These are phyloP conservation scores for Tachystola acroxantha DNA, from an alignment of 2,888 invertebrate species.

Conservation along the genomic window DNA sequence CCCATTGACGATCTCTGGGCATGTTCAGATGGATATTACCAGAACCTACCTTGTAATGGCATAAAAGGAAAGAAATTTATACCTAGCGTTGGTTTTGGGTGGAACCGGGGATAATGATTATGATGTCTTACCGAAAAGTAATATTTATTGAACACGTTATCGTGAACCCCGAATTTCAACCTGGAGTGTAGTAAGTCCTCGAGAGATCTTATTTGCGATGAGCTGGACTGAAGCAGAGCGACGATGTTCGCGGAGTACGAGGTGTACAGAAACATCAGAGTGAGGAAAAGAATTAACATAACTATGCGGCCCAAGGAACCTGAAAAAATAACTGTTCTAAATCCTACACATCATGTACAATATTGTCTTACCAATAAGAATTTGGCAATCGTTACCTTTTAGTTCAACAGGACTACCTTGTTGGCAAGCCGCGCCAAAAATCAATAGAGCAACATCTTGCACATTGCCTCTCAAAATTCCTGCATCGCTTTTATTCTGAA, in stretches of 20 bases:
- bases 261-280: slow-evolving; percentile 84
- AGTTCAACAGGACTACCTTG: slow-evolving; percentile 76
- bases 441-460: slow-evolving; percentile 72
- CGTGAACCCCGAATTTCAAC: slow-evolving; percentile 81
- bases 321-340: no score
- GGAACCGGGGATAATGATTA: no score
- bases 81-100: no score
- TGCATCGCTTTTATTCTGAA: slow-evolving; percentile 41
- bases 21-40: no score
- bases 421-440: slow-evolving; percentile 80
- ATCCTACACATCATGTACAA: no score
- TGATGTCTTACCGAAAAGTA: slow-evolving; percentile 82
- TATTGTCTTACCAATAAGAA: no score
- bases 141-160: slow-evolving; percentile 82
- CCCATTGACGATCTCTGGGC: no score
- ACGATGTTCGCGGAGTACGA: slow-evolving; percentile 88
- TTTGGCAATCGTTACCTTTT: slow-evolving; percentile 43
- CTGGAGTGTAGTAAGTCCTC: slow-evolving; percentile 82
- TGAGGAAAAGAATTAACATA: slow-evolving; percentile 79
- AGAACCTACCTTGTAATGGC: no score
- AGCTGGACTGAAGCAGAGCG: slow-evolving; percentile 84
- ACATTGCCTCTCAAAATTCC: slow-evolving; percentile 54
- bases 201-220: slow-evolving; percentile 81
- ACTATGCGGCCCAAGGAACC: slow-evolving; percentile 78
- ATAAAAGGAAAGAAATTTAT: no score